These are phyloP conservation scores for Muscidifurax raptorellus DNA, from an alignment of 1,140 invertebrate species.

Conservation along the genomic window DNA sequence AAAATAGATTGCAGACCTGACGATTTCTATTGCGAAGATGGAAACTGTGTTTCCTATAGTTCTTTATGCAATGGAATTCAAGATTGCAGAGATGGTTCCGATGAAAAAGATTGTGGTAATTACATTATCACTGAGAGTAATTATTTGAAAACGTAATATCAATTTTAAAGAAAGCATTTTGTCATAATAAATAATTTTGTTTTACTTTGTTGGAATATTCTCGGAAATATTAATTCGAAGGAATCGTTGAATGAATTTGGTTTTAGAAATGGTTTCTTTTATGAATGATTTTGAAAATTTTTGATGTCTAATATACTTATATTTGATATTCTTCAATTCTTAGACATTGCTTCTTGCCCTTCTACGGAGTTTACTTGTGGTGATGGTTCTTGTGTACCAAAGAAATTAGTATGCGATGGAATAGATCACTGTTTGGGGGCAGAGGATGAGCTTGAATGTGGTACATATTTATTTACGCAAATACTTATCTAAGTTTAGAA, in stretches of 20 bases:
- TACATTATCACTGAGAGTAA: constrained; percentile 64
- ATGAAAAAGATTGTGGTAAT: constrained; percentile 86
- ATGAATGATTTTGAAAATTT: no score
- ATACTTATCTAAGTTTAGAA: background rate
- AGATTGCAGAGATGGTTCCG: constrained; percentile 84
- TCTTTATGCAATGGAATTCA: constrained; percentile 81
- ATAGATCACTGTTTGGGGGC: constrained; percentile 83
- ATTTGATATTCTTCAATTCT: constrained; percentile 53
- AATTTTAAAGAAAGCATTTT: background rate
- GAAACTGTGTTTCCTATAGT: constrained; percentile 79
- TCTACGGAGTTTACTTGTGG: constrained; percentile 79
- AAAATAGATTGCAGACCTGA: constrained; percentile 76
- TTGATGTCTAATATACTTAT: no score
- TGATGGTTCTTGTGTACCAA: constrained; percentile 83
- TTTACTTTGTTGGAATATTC: constrained; percentile 45
- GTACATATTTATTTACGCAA: constrained; percentile 63
- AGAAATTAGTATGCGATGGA: constrained; percentile 82
- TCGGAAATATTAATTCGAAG: no score
- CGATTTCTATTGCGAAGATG: constrained; percentile 83
- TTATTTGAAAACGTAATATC: background rate
- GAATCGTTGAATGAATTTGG: background rate
- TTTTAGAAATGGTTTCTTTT: background rate
- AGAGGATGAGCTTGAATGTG: constrained; percentile 84
- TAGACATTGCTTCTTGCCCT: constrained; percentile 75
- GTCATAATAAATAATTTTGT: constrained; percentile 44